These are phyloP conservation scores for Ommatoiulus sabulosus DNA, from an alignment of 2,888 invertebrate genomes.

Conservation along the genomic window DNA sequence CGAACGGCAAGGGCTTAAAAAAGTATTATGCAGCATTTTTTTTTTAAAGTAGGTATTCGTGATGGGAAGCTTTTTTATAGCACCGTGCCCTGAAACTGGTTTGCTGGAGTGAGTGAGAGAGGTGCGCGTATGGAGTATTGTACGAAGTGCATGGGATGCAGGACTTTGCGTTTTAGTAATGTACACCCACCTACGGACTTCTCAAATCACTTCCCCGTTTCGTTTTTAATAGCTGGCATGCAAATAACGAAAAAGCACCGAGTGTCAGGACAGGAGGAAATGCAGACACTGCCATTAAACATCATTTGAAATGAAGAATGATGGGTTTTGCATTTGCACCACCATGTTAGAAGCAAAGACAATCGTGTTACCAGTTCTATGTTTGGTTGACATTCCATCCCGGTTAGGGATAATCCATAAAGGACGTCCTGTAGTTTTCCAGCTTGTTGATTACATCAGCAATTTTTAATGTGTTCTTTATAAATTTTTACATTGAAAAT, in stretches of 20 bases:
- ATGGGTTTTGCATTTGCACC: constrained; percentile 12
- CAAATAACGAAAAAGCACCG: neutral
- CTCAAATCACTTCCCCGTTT: neutral
- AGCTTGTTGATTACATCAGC: no score
- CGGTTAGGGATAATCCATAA: no score
- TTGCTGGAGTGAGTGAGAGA: neutral
- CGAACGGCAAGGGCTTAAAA: neutral
- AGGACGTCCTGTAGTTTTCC: no score
- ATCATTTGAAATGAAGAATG: neutral
- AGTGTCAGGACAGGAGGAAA: neutral
- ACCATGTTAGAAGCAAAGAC: neutral
- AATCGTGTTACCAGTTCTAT: neutral
- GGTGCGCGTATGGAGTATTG: neutral
- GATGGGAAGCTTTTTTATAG: neutral
- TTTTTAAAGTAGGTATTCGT: neutral
- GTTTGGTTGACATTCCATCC: neutral
- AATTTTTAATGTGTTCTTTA: no score
- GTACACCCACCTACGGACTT: constrained; percentile 19
- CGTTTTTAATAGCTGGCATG: neutral
- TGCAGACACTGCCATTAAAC: no score
- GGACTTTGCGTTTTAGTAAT: neutral
- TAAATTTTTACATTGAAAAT: no score
- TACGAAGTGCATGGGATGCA: neutral
- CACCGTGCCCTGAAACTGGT: neutral
- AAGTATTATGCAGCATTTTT: neutral